These are phyloP conservation scores for Sphaerophoria rueppellii DNA, from an alignment of 2,888 invertebrate genomes.

Conservation along the genomic window DNA sequence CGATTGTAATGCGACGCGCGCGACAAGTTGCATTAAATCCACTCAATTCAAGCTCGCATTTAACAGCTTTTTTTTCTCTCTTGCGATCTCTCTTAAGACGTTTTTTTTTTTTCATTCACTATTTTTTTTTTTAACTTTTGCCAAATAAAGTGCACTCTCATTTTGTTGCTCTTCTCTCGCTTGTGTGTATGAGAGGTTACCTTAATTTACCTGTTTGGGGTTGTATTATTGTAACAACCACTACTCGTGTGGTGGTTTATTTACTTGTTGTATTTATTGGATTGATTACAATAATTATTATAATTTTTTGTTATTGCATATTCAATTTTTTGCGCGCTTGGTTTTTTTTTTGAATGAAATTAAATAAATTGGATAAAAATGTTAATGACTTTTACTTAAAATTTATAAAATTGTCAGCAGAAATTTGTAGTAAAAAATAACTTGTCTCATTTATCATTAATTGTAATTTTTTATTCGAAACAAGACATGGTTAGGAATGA, in stretches of 20 bases:
- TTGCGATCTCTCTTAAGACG: background rate
- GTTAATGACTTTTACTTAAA: conserved; percentile 54
- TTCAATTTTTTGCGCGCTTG: background rate
- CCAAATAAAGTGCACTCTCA: conserved; percentile 22
- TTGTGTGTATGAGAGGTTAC: background rate
- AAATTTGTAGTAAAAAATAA: conserved; percentile 22
- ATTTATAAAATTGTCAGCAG: conserved; percentile 63
- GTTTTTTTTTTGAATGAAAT: conserved; percentile 5
- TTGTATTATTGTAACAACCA: background rate
- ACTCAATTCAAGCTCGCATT: conserved; percentile 52
- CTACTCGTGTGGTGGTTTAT: conserved; percentile 47
- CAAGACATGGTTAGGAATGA: background rate
- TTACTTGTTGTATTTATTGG: conserved; percentile 29
- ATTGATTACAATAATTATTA: background rate
- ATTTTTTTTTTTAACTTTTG: conserved; percentile 7
- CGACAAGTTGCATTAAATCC: conserved; percentile 41
- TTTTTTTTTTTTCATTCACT: background rate
- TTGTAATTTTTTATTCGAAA: background rate
- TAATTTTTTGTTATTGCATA: conserved; percentile 13
- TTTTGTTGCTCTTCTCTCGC: conserved; percentile 38
- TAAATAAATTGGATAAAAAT: conserved; percentile 34
- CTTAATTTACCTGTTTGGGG: background rate
- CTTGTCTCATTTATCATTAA: conserved; percentile 6
- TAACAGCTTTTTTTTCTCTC: conserved; percentile 44
- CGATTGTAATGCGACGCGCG: conserved; percentile 47